Evolutionary conservation across 2,888 invertebrate genomes (phyloP), one percentile per base, ranked within the genome.

Genomic region (Diploptera punctata): DNA sequence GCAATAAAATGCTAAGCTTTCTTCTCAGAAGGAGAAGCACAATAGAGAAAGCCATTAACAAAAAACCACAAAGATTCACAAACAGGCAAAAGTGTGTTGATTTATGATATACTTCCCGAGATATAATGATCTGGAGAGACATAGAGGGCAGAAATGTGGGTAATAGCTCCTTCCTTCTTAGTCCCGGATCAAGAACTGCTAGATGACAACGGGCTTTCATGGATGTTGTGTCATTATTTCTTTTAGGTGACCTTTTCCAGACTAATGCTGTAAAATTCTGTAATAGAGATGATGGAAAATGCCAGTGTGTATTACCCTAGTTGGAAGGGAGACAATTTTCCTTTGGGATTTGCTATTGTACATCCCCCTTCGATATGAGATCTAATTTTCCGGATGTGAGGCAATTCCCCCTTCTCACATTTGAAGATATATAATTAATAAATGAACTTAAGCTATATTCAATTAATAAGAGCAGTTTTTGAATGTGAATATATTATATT

Each of bases 221-320:
- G n/a, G 26, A 57, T 52, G 24, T 24, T 10, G 31, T 57, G 57
- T 57, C 57, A 29, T 54, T 54, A 54, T 57, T 57, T 57, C 57
- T 57, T 29, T 57, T 57, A 29, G 31, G 31, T 57, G 57, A 57
- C 57, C 57, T 57, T 57, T n/a, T 57, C 26, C 31, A 24, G 29
- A 24, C 57, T 29, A 31, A 57, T 57, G 57, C 31, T 57, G 57
- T 57, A 31, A 57, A 31, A 57, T 57, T 26, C 31, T 57, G 57
- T 57, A 31, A 57, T 26, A 13, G 24, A 54, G 54, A 26, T 26
- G 26, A 1, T 13, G 26, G 52, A 29, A 57, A 57, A 57, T 57
- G 57, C 57, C 57, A 57, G 18, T n/a, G 29, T 29, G 16, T 5
- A 33, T 10, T 29, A 29, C n/a, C 57, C 29, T n/a, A 29, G 3